Percentiles rank a stretch among this genome's conserved stretches.
These are phyloP conservation scores for Arbacia lixula DNA, from an alignment of 53 echinoderm and acorn worm species.

Conservation along the genomic window DNA sequence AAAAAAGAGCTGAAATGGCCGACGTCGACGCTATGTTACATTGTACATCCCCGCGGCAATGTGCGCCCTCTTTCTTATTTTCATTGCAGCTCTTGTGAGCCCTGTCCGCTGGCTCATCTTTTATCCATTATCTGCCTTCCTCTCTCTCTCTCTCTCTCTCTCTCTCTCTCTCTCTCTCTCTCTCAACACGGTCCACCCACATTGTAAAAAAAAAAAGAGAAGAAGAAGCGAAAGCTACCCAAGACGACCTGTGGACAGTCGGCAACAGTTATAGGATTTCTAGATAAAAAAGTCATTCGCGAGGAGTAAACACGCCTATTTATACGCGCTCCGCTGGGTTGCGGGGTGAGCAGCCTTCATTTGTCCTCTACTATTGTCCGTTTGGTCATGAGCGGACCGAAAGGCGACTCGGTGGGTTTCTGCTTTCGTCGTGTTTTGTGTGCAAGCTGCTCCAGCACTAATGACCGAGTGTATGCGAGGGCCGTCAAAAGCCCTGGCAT, in stretches of 20 bases:
- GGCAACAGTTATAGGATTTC: conserved; percentile 47
- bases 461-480: conserved; percentile 29
- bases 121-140: too few relatives aligned
- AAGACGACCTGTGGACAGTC: not conserved
- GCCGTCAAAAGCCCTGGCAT: conserved; percentile 8
- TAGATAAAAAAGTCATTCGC: conserved; percentile 57
- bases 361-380: conserved; percentile 44
- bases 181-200: too few relatives aligned
- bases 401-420: conserved; percentile 23
- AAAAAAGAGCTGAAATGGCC: too few relatives aligned
- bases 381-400: conserved; percentile 44
- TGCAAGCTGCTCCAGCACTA: conserved; percentile 23
- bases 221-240: not conserved
- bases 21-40: too few relatives aligned
- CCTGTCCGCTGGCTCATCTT: too few relatives aligned
- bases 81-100: too few relatives aligned
- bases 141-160: too few relatives aligned
- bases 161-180: too few relatives aligned
- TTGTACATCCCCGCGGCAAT: too few relatives aligned
- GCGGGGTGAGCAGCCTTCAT: conserved; percentile 4
- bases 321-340: conserved; percentile 26
- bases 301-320: conserved; percentile 43
- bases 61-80: too few relatives aligned
- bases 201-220: not conserved
- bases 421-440: conserved; percentile 51